Percentiles rank a stretch among this genome's conserved stretches.
Conservation (phyloP, 2,888 invertebrate genomes). For the Spialia ferax region DNA sequence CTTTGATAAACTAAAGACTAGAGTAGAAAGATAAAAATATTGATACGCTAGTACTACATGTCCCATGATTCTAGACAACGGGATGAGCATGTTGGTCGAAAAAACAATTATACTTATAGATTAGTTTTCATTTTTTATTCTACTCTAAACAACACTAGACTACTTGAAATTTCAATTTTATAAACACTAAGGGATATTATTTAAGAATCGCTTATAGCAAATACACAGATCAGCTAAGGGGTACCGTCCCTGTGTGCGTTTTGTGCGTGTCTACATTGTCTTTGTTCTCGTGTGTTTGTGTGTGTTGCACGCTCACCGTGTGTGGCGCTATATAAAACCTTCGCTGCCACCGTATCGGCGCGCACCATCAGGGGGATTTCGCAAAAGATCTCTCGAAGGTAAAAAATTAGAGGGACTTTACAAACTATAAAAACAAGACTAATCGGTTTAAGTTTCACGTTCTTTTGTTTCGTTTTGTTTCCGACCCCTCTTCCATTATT, state of each 20-base stretch:
- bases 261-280: constrained; percentile 87
- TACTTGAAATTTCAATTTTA: constrained; percentile 41
- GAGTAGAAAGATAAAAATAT: constrained; percentile 62
- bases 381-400: constrained; percentile 99
- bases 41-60: constrained; percentile 57
- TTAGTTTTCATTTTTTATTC: constrained; percentile 60
- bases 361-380: constrained; percentile 94
- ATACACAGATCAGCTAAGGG: constrained; percentile 82
- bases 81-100: constrained; percentile 77
- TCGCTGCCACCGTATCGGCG: constrained; percentile 83
- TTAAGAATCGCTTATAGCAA: constrained; percentile 75
- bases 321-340: constrained; percentile 78
- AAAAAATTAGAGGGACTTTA: constrained; percentile 88
- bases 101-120: constrained; percentile 56
- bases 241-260: constrained; percentile 79
- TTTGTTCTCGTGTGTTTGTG: constrained; percentile 87
- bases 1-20: constrained; percentile 61
- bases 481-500: constrained; percentile 61
- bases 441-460: constrained; percentile 75
- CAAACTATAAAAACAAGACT: constrained; percentile 68
- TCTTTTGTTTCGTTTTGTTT: constrained; percentile 62
- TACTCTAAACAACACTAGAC: constrained; percentile 52
- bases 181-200: constrained; percentile 47
- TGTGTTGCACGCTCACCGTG: constrained; percentile 87
- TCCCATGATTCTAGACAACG: constrained; percentile 73